Percentiles rank a stretch among this genome's conserved stretches.
Evolutionary conservation across 1,140 invertebrate species (phyloP).

Genomic region (Zaprionus davidi): DNA sequence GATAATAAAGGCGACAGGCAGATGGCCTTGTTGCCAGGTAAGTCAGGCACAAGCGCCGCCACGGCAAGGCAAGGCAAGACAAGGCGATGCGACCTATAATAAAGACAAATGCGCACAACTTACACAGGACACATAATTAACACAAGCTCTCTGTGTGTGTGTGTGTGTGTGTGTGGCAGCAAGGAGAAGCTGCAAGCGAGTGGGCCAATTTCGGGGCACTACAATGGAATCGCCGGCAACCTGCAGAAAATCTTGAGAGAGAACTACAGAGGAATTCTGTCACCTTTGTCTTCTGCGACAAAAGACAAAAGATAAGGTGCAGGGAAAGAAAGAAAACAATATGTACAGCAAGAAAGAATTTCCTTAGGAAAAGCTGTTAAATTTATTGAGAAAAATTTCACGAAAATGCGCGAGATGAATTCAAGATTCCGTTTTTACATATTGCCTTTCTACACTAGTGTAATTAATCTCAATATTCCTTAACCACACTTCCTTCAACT

Average conservation of each 20-base stretch:
- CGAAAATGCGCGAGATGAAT: not conserved
- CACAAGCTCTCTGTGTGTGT: conserved; percentile 13
- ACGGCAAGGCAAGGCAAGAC: conserved; percentile 12
- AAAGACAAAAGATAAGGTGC: conserved; percentile 1
- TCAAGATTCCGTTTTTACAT: not conserved
- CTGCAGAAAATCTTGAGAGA: not conserved
- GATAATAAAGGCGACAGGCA: conserved; percentile 73
- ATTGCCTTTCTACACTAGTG: not conserved
- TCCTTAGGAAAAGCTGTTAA: not conserved
- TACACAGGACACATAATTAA: conserved; percentile 55
- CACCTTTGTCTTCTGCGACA: not conserved
- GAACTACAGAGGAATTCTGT: not conserved
- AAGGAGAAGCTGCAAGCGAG: not conserved
- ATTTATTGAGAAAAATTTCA: conserved; percentile 1
- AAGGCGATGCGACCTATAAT: conserved; percentile 52
- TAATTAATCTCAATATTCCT: conserved; percentile 16
- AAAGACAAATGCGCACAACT: conserved; percentile 74
- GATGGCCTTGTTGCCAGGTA: conserved; percentile 73
- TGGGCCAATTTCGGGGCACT: conserved; percentile 19
- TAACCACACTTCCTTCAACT: not conserved
- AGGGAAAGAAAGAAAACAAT: not conserved
- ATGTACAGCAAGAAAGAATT: not conserved
- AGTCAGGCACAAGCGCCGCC: conserved; percentile 19
- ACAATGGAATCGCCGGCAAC: conserved; percentile 15
- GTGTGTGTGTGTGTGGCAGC: not conserved